Percentiles rank a stretch among this genome's conserved stretches.
Conservation (phyloP, 2,888 invertebrate species). For the Opisthograptis luteolata region DNA sequence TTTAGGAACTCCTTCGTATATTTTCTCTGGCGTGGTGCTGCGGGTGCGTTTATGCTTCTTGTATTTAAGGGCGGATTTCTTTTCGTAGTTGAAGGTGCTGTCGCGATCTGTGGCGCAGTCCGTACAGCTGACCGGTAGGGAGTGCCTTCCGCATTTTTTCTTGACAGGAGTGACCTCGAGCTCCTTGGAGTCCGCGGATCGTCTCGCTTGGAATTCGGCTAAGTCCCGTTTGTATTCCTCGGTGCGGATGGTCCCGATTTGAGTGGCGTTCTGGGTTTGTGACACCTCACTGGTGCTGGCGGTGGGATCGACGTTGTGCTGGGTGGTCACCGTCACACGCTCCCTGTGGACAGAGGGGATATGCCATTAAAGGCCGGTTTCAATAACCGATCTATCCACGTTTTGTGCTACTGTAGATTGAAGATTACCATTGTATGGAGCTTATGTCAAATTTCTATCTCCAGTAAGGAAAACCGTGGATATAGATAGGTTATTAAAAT, state of each 20-base stretch:
- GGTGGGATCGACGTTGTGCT: constrained; percentile 54
- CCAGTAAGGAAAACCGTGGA: no score
- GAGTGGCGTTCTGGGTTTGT: constrained; percentile 43
- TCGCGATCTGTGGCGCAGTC: constrained; percentile 69
- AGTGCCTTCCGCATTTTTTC: constrained; percentile 72
- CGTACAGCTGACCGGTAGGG: constrained; percentile 73
- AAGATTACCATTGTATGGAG: no score
- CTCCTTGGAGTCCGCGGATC: constrained; percentile 62
- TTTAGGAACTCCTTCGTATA: constrained; percentile 61
- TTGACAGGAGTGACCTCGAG: constrained; percentile 61
- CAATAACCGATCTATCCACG: no score
- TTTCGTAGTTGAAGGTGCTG: constrained; percentile 74
- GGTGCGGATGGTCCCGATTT: constrained; percentile 72
- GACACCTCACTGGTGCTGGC: constrained; percentile 45
- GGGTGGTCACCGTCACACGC: constrained; percentile 72
- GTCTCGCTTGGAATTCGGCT: constrained; percentile 77
- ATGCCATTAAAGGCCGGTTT: constrained; percentile 35
- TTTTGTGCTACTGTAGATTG: no score
- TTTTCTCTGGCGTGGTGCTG: constrained; percentile 58
- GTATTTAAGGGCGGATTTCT: constrained; percentile 70
- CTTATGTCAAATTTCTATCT: no score
- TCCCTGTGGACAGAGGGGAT: constrained; percentile 55
- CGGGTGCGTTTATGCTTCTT: constrained; percentile 66
- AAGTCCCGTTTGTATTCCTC: constrained; percentile 78
- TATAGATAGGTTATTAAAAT: no score